Evolutionary conservation across 1,140 invertebrate genomes (phyloP), one percentile per base, ranked within the genome.

Genomic region (Drosophila malerkotliana): DNA sequence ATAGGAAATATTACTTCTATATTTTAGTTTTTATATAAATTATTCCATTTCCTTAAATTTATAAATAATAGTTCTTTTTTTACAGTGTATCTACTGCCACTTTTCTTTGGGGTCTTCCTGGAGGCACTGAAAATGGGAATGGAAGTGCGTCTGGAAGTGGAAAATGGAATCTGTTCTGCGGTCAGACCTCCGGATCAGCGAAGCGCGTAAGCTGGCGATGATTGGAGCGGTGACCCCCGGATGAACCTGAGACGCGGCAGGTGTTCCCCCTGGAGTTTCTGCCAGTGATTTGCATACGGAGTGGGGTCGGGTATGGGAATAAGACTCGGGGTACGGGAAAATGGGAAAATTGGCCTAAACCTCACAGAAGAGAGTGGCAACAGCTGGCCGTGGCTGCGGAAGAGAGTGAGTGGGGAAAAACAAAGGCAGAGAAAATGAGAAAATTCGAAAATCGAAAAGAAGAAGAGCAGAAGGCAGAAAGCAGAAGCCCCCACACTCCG

Each of bases 361-460:
- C 85, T 77, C 77, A 80, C 77, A 69, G 77, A 69, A 76, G 76
- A 73, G 56, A 37, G 60, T 30, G 62, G 62, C 51, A 2, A 37
- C 58, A 61, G 28, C 28, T 21, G 18, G 32, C 21, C 15, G 39
- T 5, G 21, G 21, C 21, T 21, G 21, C 21, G 21, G 21, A 21
- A 18, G 24, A 26, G 14, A 67, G 64, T 69, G 64, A 8, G n/a
- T 5, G 41, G 52, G 60, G 24, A 57, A 59, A 56, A 53, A 49
- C n/a, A 44, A 44, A 44, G 41, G 41, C 41, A 44, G 41, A 44
- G 41, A 14, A 44, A 4, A 6, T 15, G 41, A 44, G 15, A 44
- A 44, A 15, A 18, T 44, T 44, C 6, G 15, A 53, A 61, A 44
- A 49, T 34, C 24, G 53, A 53, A 66, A 67, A 52, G 61, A 75